Evolutionary conservation across 2,797 vertebrate genomes (phyloP).

Genomic region (Bucorvus abyssinicus): DNA sequence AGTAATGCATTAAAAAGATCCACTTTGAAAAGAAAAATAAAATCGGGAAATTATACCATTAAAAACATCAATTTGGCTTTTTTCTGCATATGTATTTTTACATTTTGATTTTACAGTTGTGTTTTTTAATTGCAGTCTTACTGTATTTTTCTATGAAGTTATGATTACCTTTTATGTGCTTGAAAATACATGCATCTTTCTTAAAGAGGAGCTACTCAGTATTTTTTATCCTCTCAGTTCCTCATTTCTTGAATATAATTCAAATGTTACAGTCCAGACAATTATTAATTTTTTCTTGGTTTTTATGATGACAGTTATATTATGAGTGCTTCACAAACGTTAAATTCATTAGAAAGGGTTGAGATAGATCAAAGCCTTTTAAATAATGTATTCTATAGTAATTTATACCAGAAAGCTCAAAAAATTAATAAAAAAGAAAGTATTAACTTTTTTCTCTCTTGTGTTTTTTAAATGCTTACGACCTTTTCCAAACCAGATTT

Average conservation of each 20-base stretch:
- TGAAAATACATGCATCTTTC: not conserved
- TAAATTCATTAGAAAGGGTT: not conserved
- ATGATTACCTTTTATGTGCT: not conserved
- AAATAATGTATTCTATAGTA: not conserved
- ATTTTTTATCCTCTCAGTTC: not conserved
- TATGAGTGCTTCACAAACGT: not conserved
- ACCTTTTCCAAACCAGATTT: not conserved
- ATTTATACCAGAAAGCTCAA: not conserved
- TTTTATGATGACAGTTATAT: not conserved
- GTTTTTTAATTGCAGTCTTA: not conserved
- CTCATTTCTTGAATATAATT: not conserved
- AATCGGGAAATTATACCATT: not conserved
- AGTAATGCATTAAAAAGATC: not conserved
- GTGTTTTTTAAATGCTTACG: not conserved
- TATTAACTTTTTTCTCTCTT: accelerated
- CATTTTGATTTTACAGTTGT: not conserved
- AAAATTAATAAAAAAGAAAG: not conserved
- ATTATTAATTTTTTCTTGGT: not conserved
- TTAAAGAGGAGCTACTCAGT: not conserved
- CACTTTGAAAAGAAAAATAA: not conserved
- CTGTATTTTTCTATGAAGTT: not conserved
- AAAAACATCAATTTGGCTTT: not conserved
- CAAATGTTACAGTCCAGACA: not conserved
- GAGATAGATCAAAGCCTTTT: not conserved
- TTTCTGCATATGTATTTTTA: not conserved